Percentiles rank a stretch among this genome's conserved stretches.
These are phyloP conservation scores for Acanthornis magna DNA, from an alignment of 2,797 vertebrate species.

Conservation along the genomic window DNA sequence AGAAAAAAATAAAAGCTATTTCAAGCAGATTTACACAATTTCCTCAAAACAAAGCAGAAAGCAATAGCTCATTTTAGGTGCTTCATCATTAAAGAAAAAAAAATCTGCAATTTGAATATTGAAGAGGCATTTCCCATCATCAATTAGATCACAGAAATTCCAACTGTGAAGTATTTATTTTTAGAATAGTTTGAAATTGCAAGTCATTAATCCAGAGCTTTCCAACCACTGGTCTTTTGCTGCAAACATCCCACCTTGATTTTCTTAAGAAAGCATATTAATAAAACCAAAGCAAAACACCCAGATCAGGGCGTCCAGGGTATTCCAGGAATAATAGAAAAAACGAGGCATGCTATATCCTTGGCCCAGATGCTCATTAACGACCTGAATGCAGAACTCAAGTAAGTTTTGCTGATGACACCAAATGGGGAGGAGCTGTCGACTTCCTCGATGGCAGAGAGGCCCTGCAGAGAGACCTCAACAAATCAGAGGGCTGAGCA, in stretches of 20 bases:
- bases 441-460: not conserved
- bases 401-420: not conserved
- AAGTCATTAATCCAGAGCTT: not conserved
- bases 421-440: not conserved
- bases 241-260: not conserved
- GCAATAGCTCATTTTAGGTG: not conserved
- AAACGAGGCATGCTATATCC: not conserved
- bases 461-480: not conserved
- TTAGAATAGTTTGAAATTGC: not conserved
- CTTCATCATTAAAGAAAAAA: not conserved
- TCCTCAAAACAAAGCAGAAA: not conserved
- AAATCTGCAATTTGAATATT: not conserved
- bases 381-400: not conserved
- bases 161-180: not conserved
- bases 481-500: not conserved
- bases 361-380: not conserved
- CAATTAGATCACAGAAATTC: not conserved
- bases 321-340: not conserved
- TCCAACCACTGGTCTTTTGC: not conserved
- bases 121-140: not conserved
- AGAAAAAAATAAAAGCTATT: not conserved
- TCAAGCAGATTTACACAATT: not conserved
- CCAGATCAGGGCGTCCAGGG: not conserved
- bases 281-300: not conserved
- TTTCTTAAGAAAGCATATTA: not conserved